Evolutionary conservation across 2,797 vertebrate genomes (phyloP), one percentile per base, ranked within the genome.

Genomic region (Macrochelys suwanniensis): DNA sequence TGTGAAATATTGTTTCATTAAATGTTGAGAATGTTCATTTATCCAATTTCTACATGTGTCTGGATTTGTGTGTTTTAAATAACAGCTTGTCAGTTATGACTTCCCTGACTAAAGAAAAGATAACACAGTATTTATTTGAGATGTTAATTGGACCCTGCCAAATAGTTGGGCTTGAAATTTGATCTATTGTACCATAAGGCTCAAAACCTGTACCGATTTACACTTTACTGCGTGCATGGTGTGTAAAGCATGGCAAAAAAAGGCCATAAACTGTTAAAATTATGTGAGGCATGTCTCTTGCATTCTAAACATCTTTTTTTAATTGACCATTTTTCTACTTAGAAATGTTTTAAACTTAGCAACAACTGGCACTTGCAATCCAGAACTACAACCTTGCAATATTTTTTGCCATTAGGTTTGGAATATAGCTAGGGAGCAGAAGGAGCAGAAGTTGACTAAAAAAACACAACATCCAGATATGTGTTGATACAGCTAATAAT

Each of bases 231-330:
- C 47, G 2, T 25, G 2, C 31, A 6, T 77, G 10, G 3, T 68
- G 61, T 47, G 26, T 81, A 91, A 85, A 3, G 10, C 21, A 85
- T 10, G 4, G 11, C 53, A 42, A 92, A 88, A 77, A 26, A 3
- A 57, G 0, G 3, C 54, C 79, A 25, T 1, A 68, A 76, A 56
- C 11, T 0, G 53, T 83, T 28, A 31, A 84, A 45, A 9, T 2
- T 0, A 19, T 23, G 89, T 91, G 51, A 80, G 15, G 11, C 15
- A 28, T 1, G 2, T 61, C 23, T 16, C 76, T 78, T 50, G 28
- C 50, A 6, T 76, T 90, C 8, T 61, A 31, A 53, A 79, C n/a
- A 71, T 71, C 68, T n/a, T 71, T 25, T 37, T 71, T 71, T 71
- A 42, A 71, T 71, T 71, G 45, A 56, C 1, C 5, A 68, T 28